Conservation (phyloP, 2,797 vertebrate species). For the Enteromius trimaculatus region DNA sequence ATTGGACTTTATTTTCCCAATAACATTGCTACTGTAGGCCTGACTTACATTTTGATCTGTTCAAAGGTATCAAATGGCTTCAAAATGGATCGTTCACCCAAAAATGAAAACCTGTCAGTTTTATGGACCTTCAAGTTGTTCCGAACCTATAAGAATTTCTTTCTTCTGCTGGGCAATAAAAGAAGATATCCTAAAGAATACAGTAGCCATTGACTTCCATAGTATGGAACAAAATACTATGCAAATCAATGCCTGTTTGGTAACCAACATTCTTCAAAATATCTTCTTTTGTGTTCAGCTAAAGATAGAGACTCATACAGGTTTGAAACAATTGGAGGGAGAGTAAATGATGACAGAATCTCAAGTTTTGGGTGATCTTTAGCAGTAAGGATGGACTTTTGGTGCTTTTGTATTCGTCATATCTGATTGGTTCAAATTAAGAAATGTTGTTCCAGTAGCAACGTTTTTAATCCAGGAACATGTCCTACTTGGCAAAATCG, state of each 20-base stretch:
- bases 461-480: constrained; percentile 1
- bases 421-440: neutral
- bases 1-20: neutral
- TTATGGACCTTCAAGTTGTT: neutral
- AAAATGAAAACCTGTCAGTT: neutral
- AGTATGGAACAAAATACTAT: neutral
- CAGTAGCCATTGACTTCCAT: neutral
- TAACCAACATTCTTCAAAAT: neutral
- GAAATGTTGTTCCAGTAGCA: neutral
- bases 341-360: neutral
- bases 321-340: neutral
- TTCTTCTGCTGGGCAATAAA: neutral
- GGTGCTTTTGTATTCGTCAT: neutral
- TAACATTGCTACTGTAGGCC: neutral
- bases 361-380: neutral
- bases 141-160: neutral
- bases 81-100: neutral
- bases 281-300: neutral
- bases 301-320: neutral
- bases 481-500: neutral
- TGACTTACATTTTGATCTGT: neutral
- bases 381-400: neutral
- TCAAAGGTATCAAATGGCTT: neutral
- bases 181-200: neutral
- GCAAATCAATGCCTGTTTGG: neutral